phyloP scores from a whole-genome alignment of 2,113 vertebrate genomes.

The Grus americana region DNA sequence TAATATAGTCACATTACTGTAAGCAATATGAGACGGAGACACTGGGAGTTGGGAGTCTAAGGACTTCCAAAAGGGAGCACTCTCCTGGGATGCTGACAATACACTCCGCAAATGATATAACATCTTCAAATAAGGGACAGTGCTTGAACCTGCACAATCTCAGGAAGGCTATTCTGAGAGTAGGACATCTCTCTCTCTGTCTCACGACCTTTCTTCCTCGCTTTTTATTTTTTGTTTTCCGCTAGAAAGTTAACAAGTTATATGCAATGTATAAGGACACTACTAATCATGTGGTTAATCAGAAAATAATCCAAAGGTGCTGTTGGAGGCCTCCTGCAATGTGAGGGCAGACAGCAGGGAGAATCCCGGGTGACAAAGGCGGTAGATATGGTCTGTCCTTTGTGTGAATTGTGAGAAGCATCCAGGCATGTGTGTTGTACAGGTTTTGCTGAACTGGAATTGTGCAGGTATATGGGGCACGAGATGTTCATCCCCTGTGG shows the following conservation, averaged over 20 bases:
- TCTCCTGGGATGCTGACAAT: not conserved
- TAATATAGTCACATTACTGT: no score
- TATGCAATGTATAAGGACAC: not conserved
- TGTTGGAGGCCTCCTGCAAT: not conserved
- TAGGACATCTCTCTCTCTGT: not conserved
- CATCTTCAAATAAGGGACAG: not conserved
- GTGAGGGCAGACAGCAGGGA: not conserved
- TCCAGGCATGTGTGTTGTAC: not conserved
- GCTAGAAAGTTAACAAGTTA: not conserved
- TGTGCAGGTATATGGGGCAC: not conserved
- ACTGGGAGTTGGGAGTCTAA: not conserved
- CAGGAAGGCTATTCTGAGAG: not conserved
- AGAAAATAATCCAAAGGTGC: not conserved
- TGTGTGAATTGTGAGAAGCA: not conserved
- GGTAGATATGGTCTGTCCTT: not conserved
- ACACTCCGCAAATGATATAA: not conserved
- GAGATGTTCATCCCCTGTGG: not conserved
- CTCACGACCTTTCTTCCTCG: not conserved
- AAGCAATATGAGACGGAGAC: not conserved
- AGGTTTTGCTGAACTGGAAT: not conserved
- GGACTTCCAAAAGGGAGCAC: not conserved
- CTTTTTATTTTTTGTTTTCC: not conserved
- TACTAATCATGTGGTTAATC: not conserved
- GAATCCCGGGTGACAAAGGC: not conserved
- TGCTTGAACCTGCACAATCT: not conserved